These are phyloP conservation scores for Podarcis cretensis DNA, from an alignment of 2,113 vertebrate species.

Conservation along the genomic window DNA sequence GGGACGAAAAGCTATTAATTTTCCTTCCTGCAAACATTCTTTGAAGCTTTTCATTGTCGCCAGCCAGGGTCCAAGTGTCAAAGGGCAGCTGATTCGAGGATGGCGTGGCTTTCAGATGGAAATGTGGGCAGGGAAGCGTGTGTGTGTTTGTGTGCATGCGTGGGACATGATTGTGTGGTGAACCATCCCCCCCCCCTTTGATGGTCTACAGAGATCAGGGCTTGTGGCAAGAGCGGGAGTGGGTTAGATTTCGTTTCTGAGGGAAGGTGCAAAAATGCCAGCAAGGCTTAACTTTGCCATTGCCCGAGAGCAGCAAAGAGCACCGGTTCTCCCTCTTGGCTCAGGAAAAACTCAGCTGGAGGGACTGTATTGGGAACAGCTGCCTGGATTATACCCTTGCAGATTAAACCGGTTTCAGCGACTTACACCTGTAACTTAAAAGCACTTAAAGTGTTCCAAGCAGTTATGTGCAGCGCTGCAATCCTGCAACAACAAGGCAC, in stretches of 20 bases:
- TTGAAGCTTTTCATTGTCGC: background rate
- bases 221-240: background rate
- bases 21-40: background rate
- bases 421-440: too few relatives aligned
- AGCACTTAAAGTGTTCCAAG: too few relatives aligned
- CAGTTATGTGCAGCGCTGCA: too few relatives aligned
- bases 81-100: background rate
- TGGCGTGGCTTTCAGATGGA: conserved; percentile 29
- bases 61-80: background rate
- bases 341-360: too few relatives aligned
- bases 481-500: too few relatives aligned
- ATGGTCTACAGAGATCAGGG: background rate
- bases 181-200: background rate
- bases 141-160: background rate
- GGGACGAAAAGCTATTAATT: conserved; percentile 14
- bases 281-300: background rate
- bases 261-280: background rate
- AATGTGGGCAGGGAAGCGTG: background rate
- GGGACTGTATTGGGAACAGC: too few relatives aligned
- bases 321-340: too few relatives aligned
- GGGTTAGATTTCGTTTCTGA: background rate
- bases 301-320: background rate
- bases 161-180: background rate
- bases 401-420: too few relatives aligned
- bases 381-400: too few relatives aligned